Base-by-base conservation (phyloP, 92 coral and sea anemone species). In the Isaurus tuberculatus region DNA sequence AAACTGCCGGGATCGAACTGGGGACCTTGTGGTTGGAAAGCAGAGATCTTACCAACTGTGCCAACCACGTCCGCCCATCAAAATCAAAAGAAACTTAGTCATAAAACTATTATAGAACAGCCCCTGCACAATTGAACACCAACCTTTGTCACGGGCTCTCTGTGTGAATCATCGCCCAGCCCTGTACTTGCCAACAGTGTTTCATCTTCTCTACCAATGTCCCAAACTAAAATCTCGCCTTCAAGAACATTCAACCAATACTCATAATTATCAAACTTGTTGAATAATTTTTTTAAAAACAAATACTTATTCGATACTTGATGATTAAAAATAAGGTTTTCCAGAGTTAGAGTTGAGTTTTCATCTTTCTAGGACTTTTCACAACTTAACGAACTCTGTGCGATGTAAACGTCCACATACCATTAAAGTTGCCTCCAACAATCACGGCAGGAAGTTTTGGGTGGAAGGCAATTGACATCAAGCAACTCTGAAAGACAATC, bases 161-260 rank as follows among this genome's bases (percentile, higher is more conserved):
- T 88, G 83, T 96, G 99, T 31, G 98, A 86, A 63, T 92, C 95
- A 37, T 89, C 86, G 8, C 97, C 99, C 85, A 96, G 81, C 42
- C 99, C 98, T 37, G 99, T 84, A 27, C 94, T 87, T 10, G 97
- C 97, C 43, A 92, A 27, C 29, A 96, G 70, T 70, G 95, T 87
- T 17, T 96, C 99, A 92, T 96, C 99, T 58, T 96, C 99, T 83
- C 86, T 92, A 33, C 99, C 92, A 65, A 91, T 86, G 77, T 96
- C 95, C 98, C 98, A 96, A 53, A 96, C 92, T 73, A 90, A 94
- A 16, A 96, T 92, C 80, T 92, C 99, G 58, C 99, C 99, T 96
- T 55, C 27, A 55, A 4, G 23, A 55, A 19, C 23, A 20, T 20
- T 20, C 5, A 49, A 49, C 63, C 25, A 1, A 22, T 55, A 22